Percentiles rank a stretch among this genome's conserved stretches.
Conservation (phyloP, 1,140 invertebrate genomes). For the Leucophenga varia region DNA sequence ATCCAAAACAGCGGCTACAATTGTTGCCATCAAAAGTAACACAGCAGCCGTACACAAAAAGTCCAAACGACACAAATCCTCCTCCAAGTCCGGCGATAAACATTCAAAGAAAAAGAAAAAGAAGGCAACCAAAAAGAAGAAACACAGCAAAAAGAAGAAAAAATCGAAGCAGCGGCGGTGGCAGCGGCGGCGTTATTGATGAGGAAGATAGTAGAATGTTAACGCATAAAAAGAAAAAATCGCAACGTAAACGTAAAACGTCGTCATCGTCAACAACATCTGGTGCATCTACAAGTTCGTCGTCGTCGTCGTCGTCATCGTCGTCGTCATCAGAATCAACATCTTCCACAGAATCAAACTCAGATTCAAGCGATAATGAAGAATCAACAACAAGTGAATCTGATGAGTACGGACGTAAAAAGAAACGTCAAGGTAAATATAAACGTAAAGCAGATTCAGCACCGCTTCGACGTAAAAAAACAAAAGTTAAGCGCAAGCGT, state of each 20-base stretch:
- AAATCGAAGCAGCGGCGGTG: conserved; percentile 1
- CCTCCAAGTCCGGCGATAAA: too few relatives aligned
- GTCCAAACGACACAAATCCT: too few relatives aligned
- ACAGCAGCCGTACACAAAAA: too few relatives aligned
- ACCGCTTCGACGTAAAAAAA: conserved; percentile 41
- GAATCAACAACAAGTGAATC: conserved; percentile 50
- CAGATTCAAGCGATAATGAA: conserved; percentile 51
- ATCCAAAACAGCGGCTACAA: too few relatives aligned
- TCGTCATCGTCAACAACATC: conserved; percentile 16
- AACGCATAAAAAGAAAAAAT: conserved; percentile 17
- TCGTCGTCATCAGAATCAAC: conserved; percentile 23
- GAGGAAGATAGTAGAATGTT: conserved; percentile 9
- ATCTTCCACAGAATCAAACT: conserved; percentile 13
- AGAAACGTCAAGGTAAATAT: conserved; percentile 49
- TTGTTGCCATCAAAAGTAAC: too few relatives aligned
- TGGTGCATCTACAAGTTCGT: conserved; percentile 13
- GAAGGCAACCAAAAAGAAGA: conserved; percentile 15
- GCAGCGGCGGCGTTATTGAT: conserved; percentile 21
- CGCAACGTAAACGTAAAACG: conserved; percentile 10
- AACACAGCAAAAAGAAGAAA: conserved; percentile 4
- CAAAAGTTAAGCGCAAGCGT: conserved; percentile 45
- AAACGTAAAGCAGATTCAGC: conserved; percentile 46
- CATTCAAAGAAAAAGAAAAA: too few relatives aligned
- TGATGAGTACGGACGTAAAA: conserved; percentile 48
- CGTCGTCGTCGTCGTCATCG: conserved; percentile 5